phyloP scores from a whole-genome alignment of 2,888 invertebrate genomes.

The Hemaris fuciformis region DNA sequence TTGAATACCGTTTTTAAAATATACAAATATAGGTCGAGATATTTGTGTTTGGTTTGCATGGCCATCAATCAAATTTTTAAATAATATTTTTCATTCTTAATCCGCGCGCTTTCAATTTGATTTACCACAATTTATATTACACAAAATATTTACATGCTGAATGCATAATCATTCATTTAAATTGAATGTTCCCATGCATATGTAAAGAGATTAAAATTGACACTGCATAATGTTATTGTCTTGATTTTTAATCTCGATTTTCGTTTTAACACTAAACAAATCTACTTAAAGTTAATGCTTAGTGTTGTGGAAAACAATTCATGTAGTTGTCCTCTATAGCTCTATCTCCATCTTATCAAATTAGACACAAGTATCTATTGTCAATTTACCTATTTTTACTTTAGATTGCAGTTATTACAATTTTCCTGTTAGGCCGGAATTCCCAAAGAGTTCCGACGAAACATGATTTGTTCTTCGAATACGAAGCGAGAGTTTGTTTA shows the following conservation, averaged over 20 bases:
- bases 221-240: not conserved
- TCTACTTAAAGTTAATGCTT: not conserved
- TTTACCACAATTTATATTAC: slow-evolving; percentile 18
- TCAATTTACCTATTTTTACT: not conserved
- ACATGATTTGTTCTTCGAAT: slow-evolving; percentile 71
- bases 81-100: slow-evolving; percentile 14
- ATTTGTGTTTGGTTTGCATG: not conserved
- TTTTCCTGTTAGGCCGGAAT: slow-evolving; percentile 54
- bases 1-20: not conserved
- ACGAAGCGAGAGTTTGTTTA: slow-evolving; percentile 54
- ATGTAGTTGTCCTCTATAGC: no score
- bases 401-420: slow-evolving; percentile 15
- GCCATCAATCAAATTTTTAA: slow-evolving; percentile 4
- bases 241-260: no score
- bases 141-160: not conserved
- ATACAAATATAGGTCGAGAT: slow-evolving; percentile 4
- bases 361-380: not conserved
- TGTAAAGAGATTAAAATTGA: not conserved
- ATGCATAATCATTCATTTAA: slow-evolving; percentile 13
- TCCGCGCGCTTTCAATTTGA: slow-evolving; percentile 16
- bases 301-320: not conserved
- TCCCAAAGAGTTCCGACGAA: slow-evolving; percentile 50
- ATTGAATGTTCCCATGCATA: not conserved
- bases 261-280: not conserved
- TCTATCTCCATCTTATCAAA: no score